A percentile compares a stretch with the other conserved stretches of the same genome.
These are phyloP conservation scores for Embidobia sp. DNA, from an alignment of 2,888 invertebrate genomes.

Conservation along the genomic window DNA sequence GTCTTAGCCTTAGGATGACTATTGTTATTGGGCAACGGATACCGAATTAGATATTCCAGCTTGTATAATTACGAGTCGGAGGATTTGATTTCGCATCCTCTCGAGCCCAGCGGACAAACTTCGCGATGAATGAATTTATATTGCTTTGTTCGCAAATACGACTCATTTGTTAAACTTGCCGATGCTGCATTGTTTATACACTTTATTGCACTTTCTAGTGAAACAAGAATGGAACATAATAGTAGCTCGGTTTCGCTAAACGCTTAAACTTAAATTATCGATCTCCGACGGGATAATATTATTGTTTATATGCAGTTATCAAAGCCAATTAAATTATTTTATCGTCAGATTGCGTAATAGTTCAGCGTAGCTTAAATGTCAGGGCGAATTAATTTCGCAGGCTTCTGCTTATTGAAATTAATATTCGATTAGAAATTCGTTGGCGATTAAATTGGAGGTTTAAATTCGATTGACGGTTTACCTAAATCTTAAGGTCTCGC, in stretches of 20 bases:
- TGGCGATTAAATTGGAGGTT: too few species aligned
- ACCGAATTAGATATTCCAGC: slow-evolving; percentile 35
- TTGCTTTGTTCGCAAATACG: slow-evolving; percentile 1
- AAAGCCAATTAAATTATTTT: slow-evolving; percentile 24
- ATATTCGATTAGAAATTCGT: too few species aligned
- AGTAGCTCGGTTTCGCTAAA: not conserved
- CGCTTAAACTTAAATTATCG: slow-evolving; percentile 2
- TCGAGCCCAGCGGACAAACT: not conserved
- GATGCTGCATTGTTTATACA: too few species aligned
- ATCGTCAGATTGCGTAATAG: slow-evolving; percentile 15
- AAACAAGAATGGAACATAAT: slow-evolving; percentile 2
- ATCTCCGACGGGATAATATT: slow-evolving; percentile 3
- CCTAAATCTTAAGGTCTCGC: too few species aligned
- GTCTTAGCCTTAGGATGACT: slow-evolving; percentile 33
- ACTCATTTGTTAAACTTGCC: too few species aligned
- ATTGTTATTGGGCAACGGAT: slow-evolving; percentile 39
- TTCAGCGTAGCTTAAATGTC: slow-evolving; percentile 20
- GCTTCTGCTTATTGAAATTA: too few species aligned
- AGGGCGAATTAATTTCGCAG: slow-evolving; percentile 18
- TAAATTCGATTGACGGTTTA: too few species aligned
- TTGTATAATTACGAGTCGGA: slow-evolving; percentile 37
- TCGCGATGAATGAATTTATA: slow-evolving; percentile 9
- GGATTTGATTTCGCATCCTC: slow-evolving; percentile 1
- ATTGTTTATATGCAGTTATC: slow-evolving; percentile 11
- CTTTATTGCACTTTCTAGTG: slow-evolving; percentile 4